These are phyloP conservation scores for Heliocidaris erythrogramma DNA, from an alignment of 35 echinoderm and acorn worm genomes.

Conservation along the genomic window DNA sequence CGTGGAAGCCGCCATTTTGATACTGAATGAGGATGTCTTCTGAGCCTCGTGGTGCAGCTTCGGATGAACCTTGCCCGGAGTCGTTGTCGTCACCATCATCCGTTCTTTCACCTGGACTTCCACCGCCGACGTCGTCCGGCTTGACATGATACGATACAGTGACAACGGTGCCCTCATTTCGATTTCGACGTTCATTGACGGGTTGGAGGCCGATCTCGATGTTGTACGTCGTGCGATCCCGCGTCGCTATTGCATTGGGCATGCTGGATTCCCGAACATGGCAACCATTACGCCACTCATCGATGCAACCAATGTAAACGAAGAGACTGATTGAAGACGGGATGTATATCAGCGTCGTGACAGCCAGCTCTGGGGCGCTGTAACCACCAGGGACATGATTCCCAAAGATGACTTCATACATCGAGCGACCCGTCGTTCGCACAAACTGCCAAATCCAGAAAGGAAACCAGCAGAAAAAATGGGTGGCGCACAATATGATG, in stretches of 20 bases:
- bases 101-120: background rate
- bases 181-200: background rate
- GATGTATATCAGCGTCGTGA: constrained; percentile 44
- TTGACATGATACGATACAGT: constrained; percentile 27
- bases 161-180: background rate
- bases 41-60: background rate
- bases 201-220: background rate
- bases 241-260: background rate
- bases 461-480: constrained; percentile 20
- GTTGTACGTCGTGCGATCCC: background rate
- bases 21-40: background rate
- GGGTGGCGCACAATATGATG: background rate
- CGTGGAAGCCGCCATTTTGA: background rate
- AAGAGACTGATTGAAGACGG: constrained; percentile 37
- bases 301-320: constrained; percentile 28
- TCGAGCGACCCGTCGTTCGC: background rate
- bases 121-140: background rate
- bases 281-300: constrained; percentile 36
- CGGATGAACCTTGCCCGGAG: background rate
- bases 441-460: constrained; percentile 52
- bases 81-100: background rate
- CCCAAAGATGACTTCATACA: background rate
- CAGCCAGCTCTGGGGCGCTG: background rate
- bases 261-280: background rate
- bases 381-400: constrained; percentile 20